A percentile compares a stretch with the other conserved stretches of the same genome.
These are phyloP conservation scores for Miniopterus natalensis DNA, from an alignment of 2,113 vertebrate species.

Conservation along the genomic window DNA sequence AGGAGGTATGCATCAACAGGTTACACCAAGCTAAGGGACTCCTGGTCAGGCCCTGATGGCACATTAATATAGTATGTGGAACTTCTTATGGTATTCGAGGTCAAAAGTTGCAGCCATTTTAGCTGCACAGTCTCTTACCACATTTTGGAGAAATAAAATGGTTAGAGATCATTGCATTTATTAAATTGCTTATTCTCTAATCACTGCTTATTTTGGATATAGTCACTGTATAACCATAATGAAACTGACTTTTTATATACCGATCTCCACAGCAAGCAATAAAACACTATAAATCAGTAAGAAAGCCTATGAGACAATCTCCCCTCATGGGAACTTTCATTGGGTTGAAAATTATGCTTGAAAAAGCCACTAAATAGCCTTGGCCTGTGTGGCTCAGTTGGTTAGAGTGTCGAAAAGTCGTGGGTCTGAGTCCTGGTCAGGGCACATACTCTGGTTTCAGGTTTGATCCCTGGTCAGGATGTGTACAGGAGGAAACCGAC, in stretches of 20 bases:
- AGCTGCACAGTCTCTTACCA: not conserved
- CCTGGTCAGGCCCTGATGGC: not conserved
- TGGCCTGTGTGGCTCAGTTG: too few relatives aligned
- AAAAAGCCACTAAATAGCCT: not conserved
- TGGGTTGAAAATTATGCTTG: conserved; percentile 3
- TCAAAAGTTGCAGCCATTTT: not conserved
- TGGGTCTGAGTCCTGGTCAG: too few relatives aligned
- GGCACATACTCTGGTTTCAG: too few relatives aligned
- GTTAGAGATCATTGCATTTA: not conserved
- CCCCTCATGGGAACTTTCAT: not conserved
- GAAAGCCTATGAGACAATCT: not conserved
- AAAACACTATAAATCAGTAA: not conserved
- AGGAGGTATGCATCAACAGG: accelerated
- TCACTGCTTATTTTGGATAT: not conserved
- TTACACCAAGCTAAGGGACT: too few relatives aligned
- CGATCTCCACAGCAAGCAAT: not conserved
- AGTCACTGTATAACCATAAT: not conserved
- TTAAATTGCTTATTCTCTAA: not conserved
- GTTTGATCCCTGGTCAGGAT: too few relatives aligned
- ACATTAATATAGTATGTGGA: not conserved
- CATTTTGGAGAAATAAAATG: conserved; percentile 1
- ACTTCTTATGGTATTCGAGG: too few relatives aligned
- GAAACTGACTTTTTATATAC: not conserved
- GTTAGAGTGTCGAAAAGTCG: too few relatives aligned
- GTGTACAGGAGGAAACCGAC: too few relatives aligned